phyloP scores from a whole-genome alignment of 2,113 vertebrate species.

The Bubalus kerabau region DNA sequence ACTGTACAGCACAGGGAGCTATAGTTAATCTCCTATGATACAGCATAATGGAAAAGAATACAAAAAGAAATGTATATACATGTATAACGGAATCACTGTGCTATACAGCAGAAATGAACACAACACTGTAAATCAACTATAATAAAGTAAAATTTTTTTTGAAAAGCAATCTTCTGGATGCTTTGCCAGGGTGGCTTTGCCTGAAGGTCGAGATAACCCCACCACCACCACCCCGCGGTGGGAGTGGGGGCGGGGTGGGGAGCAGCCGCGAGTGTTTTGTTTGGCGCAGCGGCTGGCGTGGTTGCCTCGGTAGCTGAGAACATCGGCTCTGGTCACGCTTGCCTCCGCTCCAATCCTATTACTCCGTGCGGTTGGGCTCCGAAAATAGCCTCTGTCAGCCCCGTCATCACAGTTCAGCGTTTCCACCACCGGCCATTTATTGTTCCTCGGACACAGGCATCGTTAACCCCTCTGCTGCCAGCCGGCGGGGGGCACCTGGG shows the following conservation, averaged over 20 bases:
- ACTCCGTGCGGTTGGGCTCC: constrained; percentile 54
- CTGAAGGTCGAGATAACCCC: constrained; percentile 62
- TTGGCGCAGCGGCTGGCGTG: constrained; percentile 33
- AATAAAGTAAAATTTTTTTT: neutral
- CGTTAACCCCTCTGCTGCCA: constrained; percentile 52
- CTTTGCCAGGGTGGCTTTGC: neutral
- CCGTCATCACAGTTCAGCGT: constrained; percentile 29
- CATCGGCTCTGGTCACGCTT: constrained; percentile 60
- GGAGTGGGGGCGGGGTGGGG: neutral
- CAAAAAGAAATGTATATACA: neutral
- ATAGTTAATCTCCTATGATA: neutral
- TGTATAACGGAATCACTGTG: neutral
- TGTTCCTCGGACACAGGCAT: constrained; percentile 16
- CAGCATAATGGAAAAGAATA: neutral
- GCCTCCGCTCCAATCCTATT: constrained; percentile 69
- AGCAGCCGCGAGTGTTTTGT: neutral
- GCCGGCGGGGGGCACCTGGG: neutral
- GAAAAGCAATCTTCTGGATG: neutral
- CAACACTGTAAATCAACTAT: neutral
- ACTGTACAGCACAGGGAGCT: neutral
- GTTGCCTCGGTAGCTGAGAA: constrained; percentile 69
- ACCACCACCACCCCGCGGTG: neutral
- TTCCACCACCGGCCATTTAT: constrained; percentile 34
- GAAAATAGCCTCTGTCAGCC: constrained; percentile 66
- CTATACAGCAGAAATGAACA: neutral